Evolutionary conservation across 1,140 invertebrate species (phyloP).

Genomic region (Patella vulgata): DNA sequence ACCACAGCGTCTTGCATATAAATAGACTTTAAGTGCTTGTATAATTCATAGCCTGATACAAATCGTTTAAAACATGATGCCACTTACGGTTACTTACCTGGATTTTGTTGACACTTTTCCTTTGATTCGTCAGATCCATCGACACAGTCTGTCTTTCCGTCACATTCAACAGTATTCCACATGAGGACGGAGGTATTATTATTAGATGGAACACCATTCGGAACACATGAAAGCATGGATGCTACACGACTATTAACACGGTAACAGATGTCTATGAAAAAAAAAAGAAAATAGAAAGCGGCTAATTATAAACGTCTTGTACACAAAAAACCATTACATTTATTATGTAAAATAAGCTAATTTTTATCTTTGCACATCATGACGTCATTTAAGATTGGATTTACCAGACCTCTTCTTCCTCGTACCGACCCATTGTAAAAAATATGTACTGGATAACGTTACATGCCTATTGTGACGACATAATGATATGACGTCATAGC

Average conservation of each 20-base stretch:
- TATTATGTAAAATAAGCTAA: neutral
- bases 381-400: neutral
- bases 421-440: neutral
- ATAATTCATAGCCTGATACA: too few relatives aligned
- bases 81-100: too few relatives aligned
- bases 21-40: too few relatives aligned
- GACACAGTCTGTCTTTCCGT: slow-evolving; percentile 9
- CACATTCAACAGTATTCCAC: slow-evolving; percentile 16
- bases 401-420: neutral
- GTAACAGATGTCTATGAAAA: slow-evolving; percentile 14
- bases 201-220: neutral
- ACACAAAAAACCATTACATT: neutral
- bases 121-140: slow-evolving; percentile 8
- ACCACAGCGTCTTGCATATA: too few relatives aligned
- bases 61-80: too few relatives aligned
- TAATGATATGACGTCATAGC: too few relatives aligned
- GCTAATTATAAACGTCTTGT: neutral
- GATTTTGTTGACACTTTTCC: neutral
- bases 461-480: too few relatives aligned
- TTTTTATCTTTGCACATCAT: neutral
- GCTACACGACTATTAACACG: neutral
- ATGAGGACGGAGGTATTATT: slow-evolving; percentile 8
- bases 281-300: neutral
- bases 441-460: neutral
- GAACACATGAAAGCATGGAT: slow-evolving; percentile 2